These are phyloP conservation scores for Conistra vaccinii DNA, from an alignment of 2,888 invertebrate species.

Conservation along the genomic window DNA sequence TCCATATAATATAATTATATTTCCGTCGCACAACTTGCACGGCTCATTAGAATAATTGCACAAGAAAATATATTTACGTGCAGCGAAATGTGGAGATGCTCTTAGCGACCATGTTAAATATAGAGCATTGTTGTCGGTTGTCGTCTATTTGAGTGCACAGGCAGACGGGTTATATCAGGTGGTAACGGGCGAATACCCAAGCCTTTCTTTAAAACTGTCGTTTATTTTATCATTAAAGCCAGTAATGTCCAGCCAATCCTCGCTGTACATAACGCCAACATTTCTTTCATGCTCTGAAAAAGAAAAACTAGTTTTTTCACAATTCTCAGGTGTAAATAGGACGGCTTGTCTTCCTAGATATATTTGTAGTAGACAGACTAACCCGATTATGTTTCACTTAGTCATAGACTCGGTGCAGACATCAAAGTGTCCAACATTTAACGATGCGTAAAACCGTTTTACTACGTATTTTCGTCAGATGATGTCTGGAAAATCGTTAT, in stretches of 20 bases:
- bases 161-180: constrained; percentile 53
- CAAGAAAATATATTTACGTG: constrained; percentile 56
- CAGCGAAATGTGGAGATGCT: constrained; percentile 52
- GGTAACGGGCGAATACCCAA: constrained; percentile 55
- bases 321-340: constrained; percentile 32
- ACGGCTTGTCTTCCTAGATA: constrained; percentile 31
- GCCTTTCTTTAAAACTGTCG: constrained; percentile 24
- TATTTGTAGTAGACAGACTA: constrained; percentile 32
- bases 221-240: constrained; percentile 20
- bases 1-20: constrained; percentile 20
- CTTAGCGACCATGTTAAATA: constrained; percentile 56
- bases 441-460: constrained; percentile 8
- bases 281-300: constrained; percentile 6
- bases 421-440: constrained; percentile 12
- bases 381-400: constrained; percentile 39
- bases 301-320: not conserved
- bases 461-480: constrained; percentile 13
- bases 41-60: constrained; percentile 58
- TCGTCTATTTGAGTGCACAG: constrained; percentile 57
- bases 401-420: constrained; percentile 28
- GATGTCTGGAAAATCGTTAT: not conserved
- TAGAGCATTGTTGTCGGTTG: constrained; percentile 62
- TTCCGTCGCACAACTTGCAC: constrained; percentile 27
- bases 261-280: not conserved
- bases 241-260: not conserved